phyloP scores from a whole-genome alignment of 1,140 invertebrate species.

The Centruroides sculpturatus region DNA sequence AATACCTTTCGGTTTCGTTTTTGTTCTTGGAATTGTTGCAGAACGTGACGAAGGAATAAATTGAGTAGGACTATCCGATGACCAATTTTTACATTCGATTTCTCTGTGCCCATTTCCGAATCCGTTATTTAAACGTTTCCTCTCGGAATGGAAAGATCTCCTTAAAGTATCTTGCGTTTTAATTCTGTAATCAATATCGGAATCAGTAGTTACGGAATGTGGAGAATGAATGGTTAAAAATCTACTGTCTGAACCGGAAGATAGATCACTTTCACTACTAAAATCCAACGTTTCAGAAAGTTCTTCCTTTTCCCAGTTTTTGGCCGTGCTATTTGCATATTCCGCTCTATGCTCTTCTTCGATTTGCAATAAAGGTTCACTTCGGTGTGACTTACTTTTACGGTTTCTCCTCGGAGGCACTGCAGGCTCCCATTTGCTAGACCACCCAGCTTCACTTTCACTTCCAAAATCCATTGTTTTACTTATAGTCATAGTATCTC shows the following conservation, averaged over 20 bases:
- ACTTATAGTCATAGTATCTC: not conserved
- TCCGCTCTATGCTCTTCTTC: not conserved
- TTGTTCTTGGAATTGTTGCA: not conserved
- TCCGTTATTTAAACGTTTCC: not conserved
- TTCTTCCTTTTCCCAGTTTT: too few species aligned
- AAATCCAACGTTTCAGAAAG: too few species aligned
- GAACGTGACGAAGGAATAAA: not conserved
- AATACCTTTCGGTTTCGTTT: constrained; percentile 7
- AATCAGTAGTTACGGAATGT: too few species aligned
- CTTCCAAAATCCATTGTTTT: constrained; percentile 15
- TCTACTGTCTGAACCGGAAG: too few species aligned
- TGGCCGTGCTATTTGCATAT: too few species aligned
- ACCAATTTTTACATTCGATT: not conserved
- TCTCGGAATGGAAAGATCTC: not conserved
- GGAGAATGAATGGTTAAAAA: too few species aligned
- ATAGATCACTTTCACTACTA: too few species aligned
- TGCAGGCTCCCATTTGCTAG: too few species aligned
- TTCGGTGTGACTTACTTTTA: not conserved
- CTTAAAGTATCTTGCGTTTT: not conserved
- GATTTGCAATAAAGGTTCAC: constrained; percentile 2
- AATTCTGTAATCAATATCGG: too few species aligned
- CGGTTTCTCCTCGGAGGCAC: not conserved
- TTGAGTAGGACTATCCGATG: not conserved
- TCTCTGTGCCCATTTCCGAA: not conserved
- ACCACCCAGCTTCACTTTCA: not conserved